Evolutionary conservation across 2,113 vertebrate species (phyloP).

Genomic region (Megaptera novaeangliae): DNA sequence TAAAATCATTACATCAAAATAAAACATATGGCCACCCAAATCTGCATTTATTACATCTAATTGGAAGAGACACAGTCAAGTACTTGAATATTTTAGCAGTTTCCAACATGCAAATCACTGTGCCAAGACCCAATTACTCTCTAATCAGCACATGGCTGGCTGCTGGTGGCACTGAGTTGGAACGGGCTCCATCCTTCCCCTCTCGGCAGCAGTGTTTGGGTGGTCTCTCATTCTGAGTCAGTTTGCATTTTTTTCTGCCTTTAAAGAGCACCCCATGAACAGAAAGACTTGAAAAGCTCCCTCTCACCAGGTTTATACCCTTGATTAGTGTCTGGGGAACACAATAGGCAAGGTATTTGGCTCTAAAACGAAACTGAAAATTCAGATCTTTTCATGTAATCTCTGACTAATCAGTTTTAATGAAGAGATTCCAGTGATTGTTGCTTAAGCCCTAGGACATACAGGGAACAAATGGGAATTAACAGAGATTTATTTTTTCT

Average conservation of each 20-base stretch:
- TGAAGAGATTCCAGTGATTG: slow-evolving; percentile 32
- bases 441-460: slow-evolving; percentile 22
- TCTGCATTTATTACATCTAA: slow-evolving; percentile 59
- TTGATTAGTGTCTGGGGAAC: neutral
- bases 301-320: neutral
- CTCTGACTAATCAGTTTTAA: neutral
- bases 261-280: neutral
- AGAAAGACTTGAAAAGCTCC: neutral
- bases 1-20: slow-evolving; percentile 53
- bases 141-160: neutral
- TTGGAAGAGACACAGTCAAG: slow-evolving; percentile 54
- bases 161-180: fast-evolving
- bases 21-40: slow-evolving; percentile 61
- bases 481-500: neutral
- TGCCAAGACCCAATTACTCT: slow-evolving; percentile 33
- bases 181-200: neutral
- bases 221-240: neutral
- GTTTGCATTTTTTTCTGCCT: neutral
- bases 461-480: neutral
- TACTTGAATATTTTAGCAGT: slow-evolving; percentile 53
- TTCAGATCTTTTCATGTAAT: slow-evolving; percentile 30
- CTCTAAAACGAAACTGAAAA: slow-evolving; percentile 51
- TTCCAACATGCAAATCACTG: slow-evolving; percentile 24
- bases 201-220: neutral
- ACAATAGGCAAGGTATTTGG: neutral